phyloP scores from a whole-genome alignment of 2,888 invertebrate genomes.

The Fragum sueziense region DNA sequence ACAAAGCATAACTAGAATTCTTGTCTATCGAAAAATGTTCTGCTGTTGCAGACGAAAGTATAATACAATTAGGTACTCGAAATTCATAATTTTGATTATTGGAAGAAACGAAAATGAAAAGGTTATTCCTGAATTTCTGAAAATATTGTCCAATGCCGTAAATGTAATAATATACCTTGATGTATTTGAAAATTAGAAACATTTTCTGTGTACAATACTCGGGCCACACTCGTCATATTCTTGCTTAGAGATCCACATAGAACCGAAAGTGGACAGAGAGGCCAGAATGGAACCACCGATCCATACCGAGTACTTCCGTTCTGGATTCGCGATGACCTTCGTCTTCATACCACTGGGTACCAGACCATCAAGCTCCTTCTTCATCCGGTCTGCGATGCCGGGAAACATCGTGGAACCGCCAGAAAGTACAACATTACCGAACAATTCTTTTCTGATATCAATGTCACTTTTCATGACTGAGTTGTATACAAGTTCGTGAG shows the following conservation, averaged over 20 bases:
- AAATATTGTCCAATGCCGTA: too few species aligned
- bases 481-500: slow-evolving; percentile 78
- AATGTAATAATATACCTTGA: too few species aligned
- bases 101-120: too few species aligned
- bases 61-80: too few species aligned
- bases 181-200: slow-evolving; percentile 66
- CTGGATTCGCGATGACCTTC: slow-evolving; percentile 57
- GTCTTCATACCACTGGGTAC: slow-evolving; percentile 37
- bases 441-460: slow-evolving; percentile 77
- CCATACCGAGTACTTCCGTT: slow-evolving; percentile 96
- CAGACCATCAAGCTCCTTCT: slow-evolving; percentile 35
- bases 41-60: too few species aligned
- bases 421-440: slow-evolving; percentile 87
- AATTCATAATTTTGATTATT: too few species aligned
- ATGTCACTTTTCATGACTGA: slow-evolving; percentile 78
- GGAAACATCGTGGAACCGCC: slow-evolving; percentile 98
- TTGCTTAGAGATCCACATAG: slow-evolving; percentile 76
- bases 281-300: slow-evolving; percentile 98
- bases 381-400: slow-evolving; percentile 84
- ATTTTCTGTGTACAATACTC: slow-evolving; percentile 84
- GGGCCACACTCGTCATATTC: slow-evolving; percentile 78
- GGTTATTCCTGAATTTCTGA: too few species aligned
- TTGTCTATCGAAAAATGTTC: too few species aligned
- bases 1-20: too few species aligned
- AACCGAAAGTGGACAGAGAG: slow-evolving; percentile 84